phyloP scores from a whole-genome alignment of 2,888 invertebrate species.

The Tenthredo livida region DNA sequence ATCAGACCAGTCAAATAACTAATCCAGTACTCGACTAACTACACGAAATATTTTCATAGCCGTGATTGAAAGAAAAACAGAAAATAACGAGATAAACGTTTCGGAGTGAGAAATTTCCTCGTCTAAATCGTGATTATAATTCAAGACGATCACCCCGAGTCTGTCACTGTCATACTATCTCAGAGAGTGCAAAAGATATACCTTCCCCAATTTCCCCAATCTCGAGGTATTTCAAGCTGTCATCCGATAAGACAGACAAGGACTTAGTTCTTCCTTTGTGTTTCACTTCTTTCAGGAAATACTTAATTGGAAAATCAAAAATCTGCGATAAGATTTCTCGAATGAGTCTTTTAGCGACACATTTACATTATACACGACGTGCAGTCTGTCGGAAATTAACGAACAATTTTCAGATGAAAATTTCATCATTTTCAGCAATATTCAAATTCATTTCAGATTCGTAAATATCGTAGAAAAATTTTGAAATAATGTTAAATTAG shows the following conservation, averaged over 20 bases:
- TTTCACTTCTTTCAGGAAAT: background rate
- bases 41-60: background rate
- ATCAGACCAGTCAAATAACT: background rate
- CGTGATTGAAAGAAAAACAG: background rate
- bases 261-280: background rate
- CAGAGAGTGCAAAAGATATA: background rate
- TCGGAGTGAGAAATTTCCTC: background rate
- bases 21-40: background rate
- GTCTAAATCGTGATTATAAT: background rate
- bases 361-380: background rate
- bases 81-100: background rate
- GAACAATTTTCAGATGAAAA: background rate
- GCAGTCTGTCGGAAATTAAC: background rate
- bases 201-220: background rate
- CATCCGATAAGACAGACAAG: conserved; percentile 3
- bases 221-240: background rate
- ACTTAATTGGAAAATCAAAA: background rate
- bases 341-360: background rate
- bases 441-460: background rate
- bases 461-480: background rate
- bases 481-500: background rate
- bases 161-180: background rate
- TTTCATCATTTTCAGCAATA: background rate
- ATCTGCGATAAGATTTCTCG: background rate
- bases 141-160: background rate